Evolutionary conservation across 2,113 vertebrate species (phyloP), one percentile per base, ranked within the genome.

Genomic region (Osmerus mordax): DNA sequence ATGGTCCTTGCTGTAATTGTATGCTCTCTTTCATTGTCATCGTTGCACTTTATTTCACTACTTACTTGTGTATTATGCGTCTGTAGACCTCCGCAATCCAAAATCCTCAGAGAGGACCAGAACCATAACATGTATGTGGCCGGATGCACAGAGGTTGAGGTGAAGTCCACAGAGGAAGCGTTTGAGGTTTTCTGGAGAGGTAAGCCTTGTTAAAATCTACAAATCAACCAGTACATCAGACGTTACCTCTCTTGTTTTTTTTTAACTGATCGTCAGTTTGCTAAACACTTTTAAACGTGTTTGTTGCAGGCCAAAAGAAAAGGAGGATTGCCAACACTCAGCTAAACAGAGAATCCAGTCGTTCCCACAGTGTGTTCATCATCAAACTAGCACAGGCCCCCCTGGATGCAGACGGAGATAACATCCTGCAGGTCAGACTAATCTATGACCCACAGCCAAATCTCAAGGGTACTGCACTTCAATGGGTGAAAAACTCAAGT

Each of bases 171-270:
- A 0, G 97, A 97, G 52, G 97, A 98, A 84, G 97, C 97, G 5
- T 98, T 99, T 80, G 96, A 97, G 84, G 94, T 98, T 16, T 99
- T 99, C 69, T 99, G 97, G 97, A 95, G 90, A 92, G 97, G 97
- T 98, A 69, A 90, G 89, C 79, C 56, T 19, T 87, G 91, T 80
- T 90, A 94, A 41, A 92, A 32, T 13, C 41, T 47, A 7, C 41
- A 8, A 9, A 7, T 47, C 41, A 47, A 47, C 41, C 29, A 63
- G 11, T 66, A 32, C 13, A 14, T 3, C 56, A 23, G 12, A 18
- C 77, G 2, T 51, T 70, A 15, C 51, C 3, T 18, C 1, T 23
- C 14, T 76, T 64, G 78, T 32, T 0, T 19, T 54, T 54, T 67
- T 53, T 69, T 3, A 76, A 66, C 69, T 73, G 13, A 70, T 29